These are phyloP conservation scores for Cololabis saira DNA, from an alignment of 2,113 vertebrate species.

Conservation along the genomic window DNA sequence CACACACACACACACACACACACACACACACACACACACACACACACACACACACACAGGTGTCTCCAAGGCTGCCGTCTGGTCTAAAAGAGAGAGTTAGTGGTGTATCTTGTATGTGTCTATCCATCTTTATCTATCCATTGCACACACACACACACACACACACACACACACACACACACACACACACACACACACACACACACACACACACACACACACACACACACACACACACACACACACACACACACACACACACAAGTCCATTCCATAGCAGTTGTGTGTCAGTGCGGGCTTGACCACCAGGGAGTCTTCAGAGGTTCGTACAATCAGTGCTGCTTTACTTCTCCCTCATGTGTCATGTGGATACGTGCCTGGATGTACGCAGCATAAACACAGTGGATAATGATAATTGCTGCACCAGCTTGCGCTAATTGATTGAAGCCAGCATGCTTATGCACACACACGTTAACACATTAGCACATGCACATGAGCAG, in stretches of 20 bases:
- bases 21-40: conserved; percentile 2
- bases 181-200: conserved; percentile 35
- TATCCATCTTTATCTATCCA: conserved; percentile 15
- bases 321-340: conserved; percentile 68
- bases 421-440: conserved; percentile 70
- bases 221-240: conserved; percentile 35
- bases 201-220: conserved; percentile 28
- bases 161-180: conserved; percentile 31
- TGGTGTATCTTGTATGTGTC: conserved; percentile 25
- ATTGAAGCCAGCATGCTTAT: conserved; percentile 63
- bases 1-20: conserved; percentile 21
- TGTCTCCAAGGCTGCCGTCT: conserved; percentile 61
- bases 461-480: conserved; percentile 47
- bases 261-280: conserved; percentile 21
- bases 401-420: conserved; percentile 60
- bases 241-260: conserved; percentile 24
- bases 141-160: conserved; percentile 35
- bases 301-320: conserved; percentile 61
- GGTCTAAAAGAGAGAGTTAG: conserved; percentile 54
- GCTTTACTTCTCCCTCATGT: conserved; percentile 51
- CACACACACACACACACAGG: conserved; percentile 29
- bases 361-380: conserved; percentile 10
- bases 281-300: conserved; percentile 47
- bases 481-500: conserved; percentile 69
- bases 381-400: conserved; percentile 33